Evolutionary conservation across 2,888 invertebrate species (phyloP).

Genomic region (Polyommatus icarus): DNA sequence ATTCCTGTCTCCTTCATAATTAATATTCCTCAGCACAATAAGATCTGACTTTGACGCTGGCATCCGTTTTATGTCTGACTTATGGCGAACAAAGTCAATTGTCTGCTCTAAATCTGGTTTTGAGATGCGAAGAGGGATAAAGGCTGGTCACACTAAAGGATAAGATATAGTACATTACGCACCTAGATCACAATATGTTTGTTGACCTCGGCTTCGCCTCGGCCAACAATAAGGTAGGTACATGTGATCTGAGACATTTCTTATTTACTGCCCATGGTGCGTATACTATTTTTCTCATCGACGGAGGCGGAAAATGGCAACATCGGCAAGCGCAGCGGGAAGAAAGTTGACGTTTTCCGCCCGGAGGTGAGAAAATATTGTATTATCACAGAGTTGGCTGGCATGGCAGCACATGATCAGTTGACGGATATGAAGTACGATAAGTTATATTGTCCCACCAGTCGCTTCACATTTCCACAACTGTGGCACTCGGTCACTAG

Average conservation of each 20-base stretch:
- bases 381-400: neutral
- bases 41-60: conserved; percentile 59
- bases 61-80: conserved; percentile 74
- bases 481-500: neutral
- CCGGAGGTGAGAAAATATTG: neutral
- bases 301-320: too few relatives aligned
- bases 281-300: too few relatives aligned
- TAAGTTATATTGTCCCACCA: neutral
- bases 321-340: too few relatives aligned
- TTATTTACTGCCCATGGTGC: too few relatives aligned
- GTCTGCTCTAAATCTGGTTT: conserved; percentile 67
- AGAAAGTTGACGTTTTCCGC: too few relatives aligned
- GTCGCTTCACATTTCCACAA: neutral
- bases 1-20: conserved; percentile 59
- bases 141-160: conserved; percentile 32
- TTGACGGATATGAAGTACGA: neutral
- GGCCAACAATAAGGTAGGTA: too few relatives aligned
- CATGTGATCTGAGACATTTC: too few relatives aligned
- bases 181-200: too few relatives aligned
- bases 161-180: neutral
- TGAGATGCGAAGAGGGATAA: conserved; percentile 48
- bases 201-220: too few relatives aligned
- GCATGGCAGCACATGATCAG: too few relatives aligned
- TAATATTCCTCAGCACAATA: conserved; percentile 61
- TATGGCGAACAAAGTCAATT: conserved; percentile 70